Base-by-base conservation (phyloP, 1,140 invertebrate species). In the Drosophila cardini region DNA sequence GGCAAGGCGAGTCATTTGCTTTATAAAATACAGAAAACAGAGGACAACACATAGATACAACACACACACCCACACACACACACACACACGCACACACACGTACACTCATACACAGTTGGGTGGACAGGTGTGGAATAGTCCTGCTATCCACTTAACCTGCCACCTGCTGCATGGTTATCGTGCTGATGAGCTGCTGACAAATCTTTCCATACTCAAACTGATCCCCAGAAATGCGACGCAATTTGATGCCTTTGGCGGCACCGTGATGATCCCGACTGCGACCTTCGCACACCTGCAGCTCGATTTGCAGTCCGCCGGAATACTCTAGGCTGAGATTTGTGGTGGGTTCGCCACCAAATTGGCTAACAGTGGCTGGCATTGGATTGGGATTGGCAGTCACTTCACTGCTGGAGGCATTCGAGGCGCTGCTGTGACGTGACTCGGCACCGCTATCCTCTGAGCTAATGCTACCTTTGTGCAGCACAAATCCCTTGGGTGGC, bases 211-310 rank as follows among this genome's bases (percentile, higher is more conserved):
- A 98, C 90, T 97, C 96, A 68, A 96, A 93, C 92, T 97, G 96
- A 93, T 98, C 97, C 2, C 98, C 98, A 0, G 97, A 98, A 72
- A 98, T 97, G 90, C 97, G 94, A 63, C 97, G 93, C 94, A 98
- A 95, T 87, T 98, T 98, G 65, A 98, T 94, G 6, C 97, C 96
- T 78, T 97, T 97, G 30, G 85, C 80, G 3, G 90, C 80, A 7
- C 76, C 77, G 45, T 91, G 90, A 46, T 95, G 94, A 85, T 96
- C 95, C 61, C 94, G 94, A 71, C 94, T 94, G 69, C 95, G 95
- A 26, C 95, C 95, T 78, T 96, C 95, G 86, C 95, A 96, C 0
- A 98, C 95, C 80, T 97, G 95, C 72, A 98, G 91, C 90, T 98
- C 97, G 50, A 98, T 97, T 92, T 98, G 96, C 75, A 98, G 95